Evolutionary conservation across 2,797 vertebrate genomes (phyloP).

Genomic region (Sphaeramia orbicularis): DNA sequence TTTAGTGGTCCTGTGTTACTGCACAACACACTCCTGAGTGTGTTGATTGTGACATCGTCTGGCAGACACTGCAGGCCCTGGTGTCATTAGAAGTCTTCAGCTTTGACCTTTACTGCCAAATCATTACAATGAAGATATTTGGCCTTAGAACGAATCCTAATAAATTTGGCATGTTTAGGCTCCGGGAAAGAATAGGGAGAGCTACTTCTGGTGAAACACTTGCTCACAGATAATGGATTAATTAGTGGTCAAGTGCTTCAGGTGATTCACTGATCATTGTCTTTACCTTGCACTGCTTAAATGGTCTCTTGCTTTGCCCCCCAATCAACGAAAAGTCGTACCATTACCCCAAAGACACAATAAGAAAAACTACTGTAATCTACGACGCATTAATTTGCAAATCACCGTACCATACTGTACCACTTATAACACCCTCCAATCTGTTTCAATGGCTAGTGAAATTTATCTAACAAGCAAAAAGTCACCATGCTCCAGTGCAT

Average conservation of each 20-base stretch:
- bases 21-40: conserved; percentile 58
- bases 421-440: conserved; percentile 37
- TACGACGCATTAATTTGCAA: conserved; percentile 51
- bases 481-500: conserved; percentile 31
- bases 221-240: conserved; percentile 35
- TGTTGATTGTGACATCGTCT: conserved; percentile 73
- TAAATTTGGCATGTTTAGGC: conserved; percentile 56
- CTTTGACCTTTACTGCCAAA: conserved; percentile 78
- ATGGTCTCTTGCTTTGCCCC: conserved; percentile 31
- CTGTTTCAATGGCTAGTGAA: conserved; percentile 38
- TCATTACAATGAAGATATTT: conserved; percentile 71
- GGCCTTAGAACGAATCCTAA: conserved; percentile 67
- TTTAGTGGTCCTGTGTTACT: conserved; percentile 67
- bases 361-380: conserved; percentile 37
- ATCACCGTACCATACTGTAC: conserved; percentile 29
- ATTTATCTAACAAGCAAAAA: conserved; percentile 51
- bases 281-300: conserved; percentile 43
- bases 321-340: conserved; percentile 54
- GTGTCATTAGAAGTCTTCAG: conserved; percentile 73
- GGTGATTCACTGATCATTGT: conserved; percentile 62
- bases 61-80: conserved; percentile 66
- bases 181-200: conserved; percentile 12
- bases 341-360: conserved; percentile 36
- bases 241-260: conserved; percentile 33
- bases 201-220: conserved; percentile 37